Conservation (phyloP, 2,888 invertebrate species). For the Cenopis cana region DNA sequence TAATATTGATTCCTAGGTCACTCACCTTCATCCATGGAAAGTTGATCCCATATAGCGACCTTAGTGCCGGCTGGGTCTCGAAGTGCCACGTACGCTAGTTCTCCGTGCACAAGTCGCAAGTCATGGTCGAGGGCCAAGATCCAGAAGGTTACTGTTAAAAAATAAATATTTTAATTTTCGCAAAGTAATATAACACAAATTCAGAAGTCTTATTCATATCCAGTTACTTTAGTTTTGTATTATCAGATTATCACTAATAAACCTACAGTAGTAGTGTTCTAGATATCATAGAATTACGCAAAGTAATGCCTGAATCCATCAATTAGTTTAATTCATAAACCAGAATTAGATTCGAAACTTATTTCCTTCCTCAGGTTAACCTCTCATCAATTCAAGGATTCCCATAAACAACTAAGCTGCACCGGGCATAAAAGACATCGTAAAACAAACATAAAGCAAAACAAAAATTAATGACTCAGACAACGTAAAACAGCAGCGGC, state of each 20-base stretch:
- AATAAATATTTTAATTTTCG: constrained; percentile 2
- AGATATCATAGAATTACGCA: too few relatives aligned
- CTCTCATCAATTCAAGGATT: constrained; percentile 59
- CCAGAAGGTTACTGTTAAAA: constrained; percentile 88
- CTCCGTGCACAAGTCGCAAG: constrained; percentile 83
- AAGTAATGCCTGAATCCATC: too few relatives aligned
- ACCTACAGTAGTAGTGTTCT: too few relatives aligned
- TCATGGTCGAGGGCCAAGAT: constrained; percentile 87
- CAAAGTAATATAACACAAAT: not conserved
- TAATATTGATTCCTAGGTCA: not conserved
- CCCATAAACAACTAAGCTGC: constrained; percentile 62
- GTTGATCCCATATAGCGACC: constrained; percentile 88
- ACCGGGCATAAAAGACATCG: constrained; percentile 62
- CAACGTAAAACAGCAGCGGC: constrained; percentile 53
- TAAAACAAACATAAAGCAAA: constrained; percentile 64
- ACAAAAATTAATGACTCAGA: constrained; percentile 60
- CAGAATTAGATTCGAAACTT: too few relatives aligned
- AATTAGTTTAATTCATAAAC: too few relatives aligned
- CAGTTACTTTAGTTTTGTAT: too few relatives aligned
- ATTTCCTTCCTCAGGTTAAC: constrained; percentile 51
- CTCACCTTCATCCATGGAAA: constrained; percentile 87
- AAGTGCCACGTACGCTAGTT: constrained; percentile 85
- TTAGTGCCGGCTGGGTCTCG: constrained; percentile 87
- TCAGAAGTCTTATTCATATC: too few relatives aligned
- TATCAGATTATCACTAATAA: too few relatives aligned